These are phyloP conservation scores for Brachionichthys hirsutus DNA, from an alignment of 2,113 vertebrate species.

Conservation along the genomic window DNA sequence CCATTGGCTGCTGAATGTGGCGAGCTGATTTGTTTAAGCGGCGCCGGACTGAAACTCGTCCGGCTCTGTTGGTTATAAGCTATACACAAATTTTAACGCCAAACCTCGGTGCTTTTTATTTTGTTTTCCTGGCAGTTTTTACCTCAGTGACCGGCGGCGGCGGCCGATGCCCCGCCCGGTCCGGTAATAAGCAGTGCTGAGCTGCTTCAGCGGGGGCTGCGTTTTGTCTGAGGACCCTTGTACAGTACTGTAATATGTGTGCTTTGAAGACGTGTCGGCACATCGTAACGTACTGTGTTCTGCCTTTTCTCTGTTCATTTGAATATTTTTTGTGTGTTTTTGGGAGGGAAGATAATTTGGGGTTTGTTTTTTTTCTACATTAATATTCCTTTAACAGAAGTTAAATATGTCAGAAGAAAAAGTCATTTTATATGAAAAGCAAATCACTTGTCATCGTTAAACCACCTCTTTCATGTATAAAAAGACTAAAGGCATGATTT, in stretches of 20 bases:
- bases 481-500: constrained; percentile 76
- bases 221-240: constrained; percentile 73
- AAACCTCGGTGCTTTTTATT: constrained; percentile 61
- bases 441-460: constrained; percentile 60
- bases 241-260: constrained; percentile 77
- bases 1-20: constrained; percentile 40
- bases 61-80: constrained; percentile 57
- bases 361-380: constrained; percentile 67
- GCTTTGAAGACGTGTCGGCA: constrained; percentile 74
- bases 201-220: constrained; percentile 63
- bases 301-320: constrained; percentile 59
- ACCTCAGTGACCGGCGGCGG: constrained; percentile 68
- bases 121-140: constrained; percentile 20
- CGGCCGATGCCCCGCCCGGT: constrained; percentile 48
- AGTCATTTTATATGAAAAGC: constrained; percentile 63
- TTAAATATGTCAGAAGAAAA: constrained; percentile 63
- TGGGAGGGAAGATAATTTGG: constrained; percentile 35
- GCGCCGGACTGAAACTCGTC: constrained; percentile 43
- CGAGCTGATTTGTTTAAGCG: constrained; percentile 1
- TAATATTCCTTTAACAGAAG: constrained; percentile 66
- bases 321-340: constrained; percentile 38
- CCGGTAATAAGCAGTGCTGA: constrained; percentile 57
- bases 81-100: constrained; percentile 51
- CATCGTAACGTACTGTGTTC: constrained; percentile 71
- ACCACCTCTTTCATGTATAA: constrained; percentile 72